A percentile compares a stretch with the other conserved stretches of the same genome.
Evolutionary conservation across 2,888 invertebrate genomes (phyloP).

Genomic region (Melipona beecheii): DNA sequence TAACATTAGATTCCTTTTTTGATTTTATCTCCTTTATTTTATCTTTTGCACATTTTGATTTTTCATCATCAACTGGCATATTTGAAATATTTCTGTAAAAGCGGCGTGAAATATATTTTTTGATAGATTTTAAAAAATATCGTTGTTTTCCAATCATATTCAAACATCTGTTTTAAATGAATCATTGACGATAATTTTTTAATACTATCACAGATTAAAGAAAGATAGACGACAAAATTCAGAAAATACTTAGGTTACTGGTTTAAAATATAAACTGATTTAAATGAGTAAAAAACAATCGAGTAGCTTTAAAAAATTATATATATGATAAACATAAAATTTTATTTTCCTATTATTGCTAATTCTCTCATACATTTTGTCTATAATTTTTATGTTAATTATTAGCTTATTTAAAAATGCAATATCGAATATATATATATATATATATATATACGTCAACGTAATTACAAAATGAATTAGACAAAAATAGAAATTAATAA

Average conservation of each 20-base stretch:
- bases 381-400: background rate
- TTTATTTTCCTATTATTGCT: background rate
- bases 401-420: conserved; percentile 12
- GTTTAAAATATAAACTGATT: background rate
- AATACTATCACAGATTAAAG: background rate
- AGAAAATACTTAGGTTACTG: conserved; percentile 23
- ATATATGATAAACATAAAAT: background rate
- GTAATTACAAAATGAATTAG: background rate
- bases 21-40: background rate
- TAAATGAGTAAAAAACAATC: conserved; percentile 36
- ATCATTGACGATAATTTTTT: conserved; percentile 26
- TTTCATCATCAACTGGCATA: conserved; percentile 20
- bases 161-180: conserved; percentile 14
- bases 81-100: conserved; percentile 39
- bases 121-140: conserved; percentile 12
- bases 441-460: background rate
- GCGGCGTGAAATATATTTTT: background rate
- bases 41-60: background rate
- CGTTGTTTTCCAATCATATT: conserved; percentile 37
- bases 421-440: background rate
- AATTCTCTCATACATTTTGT: background rate
- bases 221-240: background rate
- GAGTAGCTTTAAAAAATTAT: conserved; percentile 18
- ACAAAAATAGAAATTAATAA: background rate
- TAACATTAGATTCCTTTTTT: background rate